phyloP scores from a whole-genome alignment of 2,113 vertebrate genomes.

The Syrmaticus mikado region DNA sequence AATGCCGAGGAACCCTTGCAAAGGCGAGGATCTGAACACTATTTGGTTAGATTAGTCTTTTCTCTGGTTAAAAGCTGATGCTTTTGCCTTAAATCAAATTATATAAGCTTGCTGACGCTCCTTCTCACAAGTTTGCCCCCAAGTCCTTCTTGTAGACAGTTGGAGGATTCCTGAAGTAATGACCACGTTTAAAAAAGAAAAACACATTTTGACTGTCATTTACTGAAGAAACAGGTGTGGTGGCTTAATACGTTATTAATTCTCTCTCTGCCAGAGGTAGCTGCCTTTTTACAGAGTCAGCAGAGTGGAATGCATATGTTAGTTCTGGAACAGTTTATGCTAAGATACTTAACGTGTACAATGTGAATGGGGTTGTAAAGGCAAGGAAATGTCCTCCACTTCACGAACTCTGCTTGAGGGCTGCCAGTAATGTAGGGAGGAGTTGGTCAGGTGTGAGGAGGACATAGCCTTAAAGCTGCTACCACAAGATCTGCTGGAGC shows the following conservation, averaged over 20 bases:
- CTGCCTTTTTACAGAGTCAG: slow-evolving; percentile 1
- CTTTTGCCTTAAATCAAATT: background rate
- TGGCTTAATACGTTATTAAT: slow-evolving; percentile 59
- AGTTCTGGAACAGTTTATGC: background rate
- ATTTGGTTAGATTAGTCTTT: background rate
- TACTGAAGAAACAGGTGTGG: slow-evolving; percentile 30
- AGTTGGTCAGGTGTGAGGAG: background rate
- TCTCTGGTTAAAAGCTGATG: background rate
- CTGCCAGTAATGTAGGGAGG: background rate
- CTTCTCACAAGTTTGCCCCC: background rate
- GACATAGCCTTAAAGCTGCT: background rate
- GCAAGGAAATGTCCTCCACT: background rate
- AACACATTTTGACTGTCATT: background rate
- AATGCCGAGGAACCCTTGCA: background rate
- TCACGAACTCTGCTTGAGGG: background rate
- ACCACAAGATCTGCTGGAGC: background rate
- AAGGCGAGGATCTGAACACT: background rate
- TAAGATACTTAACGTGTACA: background rate
- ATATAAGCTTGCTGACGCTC: background rate
- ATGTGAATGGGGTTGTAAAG: background rate
- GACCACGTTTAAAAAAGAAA: background rate
- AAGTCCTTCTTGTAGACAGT: background rate
- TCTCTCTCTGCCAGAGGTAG: slow-evolving; percentile 11
- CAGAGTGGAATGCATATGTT: background rate
- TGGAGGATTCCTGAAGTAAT: background rate